Evolutionary conservation across 2,797 vertebrate genomes (phyloP).

Genomic region (Propithecus deckenii): DNA sequence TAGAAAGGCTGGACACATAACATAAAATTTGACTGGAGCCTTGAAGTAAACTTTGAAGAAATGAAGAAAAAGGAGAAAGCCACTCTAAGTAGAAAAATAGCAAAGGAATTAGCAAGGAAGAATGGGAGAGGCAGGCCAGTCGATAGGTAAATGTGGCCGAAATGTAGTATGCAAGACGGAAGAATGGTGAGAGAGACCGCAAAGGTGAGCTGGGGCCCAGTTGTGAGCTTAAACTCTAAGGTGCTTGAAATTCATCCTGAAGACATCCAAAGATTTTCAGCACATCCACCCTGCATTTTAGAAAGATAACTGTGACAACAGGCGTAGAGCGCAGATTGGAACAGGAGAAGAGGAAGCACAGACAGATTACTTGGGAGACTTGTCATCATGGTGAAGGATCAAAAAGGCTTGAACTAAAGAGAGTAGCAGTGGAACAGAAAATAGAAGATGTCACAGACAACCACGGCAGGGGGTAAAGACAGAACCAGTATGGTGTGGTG

Average conservation of each 20-base stretch:
- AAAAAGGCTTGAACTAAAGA: not conserved
- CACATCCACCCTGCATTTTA: not conserved
- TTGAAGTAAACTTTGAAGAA: not conserved
- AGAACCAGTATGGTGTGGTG: too few relatives aligned
- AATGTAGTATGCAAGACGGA: accelerated
- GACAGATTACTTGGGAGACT: not conserved
- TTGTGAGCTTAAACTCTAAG: not conserved
- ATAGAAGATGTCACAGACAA: not conserved
- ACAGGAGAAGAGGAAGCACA: not conserved
- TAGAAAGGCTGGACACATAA: not conserved
- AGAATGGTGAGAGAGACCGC: too few relatives aligned
- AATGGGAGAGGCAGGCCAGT: not conserved
- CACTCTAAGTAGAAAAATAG: not conserved
- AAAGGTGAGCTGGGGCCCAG: not conserved
- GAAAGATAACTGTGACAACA: not conserved
- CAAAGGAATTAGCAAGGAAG: not conserved
- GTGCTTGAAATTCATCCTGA: not conserved
- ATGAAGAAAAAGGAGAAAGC: not conserved
- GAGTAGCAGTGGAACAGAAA: not conserved
- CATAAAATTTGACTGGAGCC: not conserved
- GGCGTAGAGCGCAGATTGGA: not conserved
- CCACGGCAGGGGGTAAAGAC: not conserved
- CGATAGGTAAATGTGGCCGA: not conserved
- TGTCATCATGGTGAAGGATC: not conserved
- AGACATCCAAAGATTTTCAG: not conserved